These are phyloP conservation scores for Drosophila subsilvestris DNA, from an alignment of 2,888 invertebrate species.

Conservation along the genomic window DNA sequence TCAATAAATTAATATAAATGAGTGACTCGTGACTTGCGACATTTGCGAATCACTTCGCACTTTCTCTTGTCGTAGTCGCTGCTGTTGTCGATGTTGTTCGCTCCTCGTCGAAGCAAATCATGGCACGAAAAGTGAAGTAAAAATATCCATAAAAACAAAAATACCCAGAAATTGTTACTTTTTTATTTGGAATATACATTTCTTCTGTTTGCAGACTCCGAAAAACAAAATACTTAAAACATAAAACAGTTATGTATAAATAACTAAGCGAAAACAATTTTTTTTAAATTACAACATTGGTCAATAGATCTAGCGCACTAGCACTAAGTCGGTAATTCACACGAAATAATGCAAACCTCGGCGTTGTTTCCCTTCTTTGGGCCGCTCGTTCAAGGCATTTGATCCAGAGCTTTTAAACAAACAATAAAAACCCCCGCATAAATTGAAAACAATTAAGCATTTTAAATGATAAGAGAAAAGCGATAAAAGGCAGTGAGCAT, in stretches of 20 bases:
- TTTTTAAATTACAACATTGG: conserved; percentile 26
- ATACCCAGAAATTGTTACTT: conserved; percentile 11
- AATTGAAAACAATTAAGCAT: conserved; percentile 78
- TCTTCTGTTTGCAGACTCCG: conserved; percentile 58
- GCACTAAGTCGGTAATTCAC: background rate
- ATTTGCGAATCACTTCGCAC: background rate
- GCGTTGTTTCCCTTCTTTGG: conserved; percentile 9
- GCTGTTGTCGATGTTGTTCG: conserved; percentile 19
- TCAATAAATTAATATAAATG: conserved; percentile 78
- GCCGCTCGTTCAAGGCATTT: conserved; percentile 30
- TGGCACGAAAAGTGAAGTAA: conserved; percentile 20
- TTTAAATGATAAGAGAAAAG: conserved; percentile 66
- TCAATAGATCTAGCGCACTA: conserved; percentile 1
- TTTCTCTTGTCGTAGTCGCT: conserved; percentile 22
- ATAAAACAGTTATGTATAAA: conserved; percentile 20
- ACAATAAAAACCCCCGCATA: conserved; percentile 68
- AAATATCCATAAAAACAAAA: conserved; percentile 13
- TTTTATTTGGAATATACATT: conserved; percentile 51
- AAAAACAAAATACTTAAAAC: conserved; percentile 31
- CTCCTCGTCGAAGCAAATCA: conserved; percentile 22
- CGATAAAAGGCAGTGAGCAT: conserved; percentile 57
- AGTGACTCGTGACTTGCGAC: conserved; percentile 72
- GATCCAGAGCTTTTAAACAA: conserved; percentile 61
- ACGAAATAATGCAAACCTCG: conserved; percentile 2
- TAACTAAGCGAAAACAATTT: conserved; percentile 12